Evolutionary conservation across 2,888 invertebrate genomes (phyloP), one percentile per base, ranked within the genome.

Genomic region (Tenthredo amoena): DNA sequence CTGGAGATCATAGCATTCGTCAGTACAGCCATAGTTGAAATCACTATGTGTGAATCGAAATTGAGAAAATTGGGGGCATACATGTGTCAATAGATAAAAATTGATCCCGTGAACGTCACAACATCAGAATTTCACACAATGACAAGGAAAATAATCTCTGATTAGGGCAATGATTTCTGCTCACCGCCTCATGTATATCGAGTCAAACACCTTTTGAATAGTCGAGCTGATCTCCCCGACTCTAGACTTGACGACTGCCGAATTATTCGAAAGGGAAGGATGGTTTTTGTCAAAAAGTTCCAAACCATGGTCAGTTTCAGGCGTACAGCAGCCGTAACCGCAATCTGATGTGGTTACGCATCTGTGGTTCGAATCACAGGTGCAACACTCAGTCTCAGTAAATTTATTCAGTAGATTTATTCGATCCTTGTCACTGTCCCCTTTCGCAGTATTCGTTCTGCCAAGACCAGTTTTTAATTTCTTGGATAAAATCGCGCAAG

Each of bases 151-250:
- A 77, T 6, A 55, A 55, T 31, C 50, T 55, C 31, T 18, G 55
- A 34, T 34, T 55, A n/a, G 15, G 9, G 31, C 40, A 55, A 40
- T n/a, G 34, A 34, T 40, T 34, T 26, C 15, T 37, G 84, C 86
- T 84, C 62, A 88, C 89, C 88, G 86, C 21, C 88, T 87, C 31
- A 81, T 79, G 76, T 88, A 83, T 31, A 89, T 88, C 65, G 87
- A 86, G 58, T 89, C 87, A 55, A 89, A 89, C 34, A 88, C 88
- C 82, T 89, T 85, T 37, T 86, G 85, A 62, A 89, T 88, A 2
- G 87, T 88, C 12, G 72, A 47, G 12, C 86, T 85, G 18, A 88
- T 87, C 72, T 89, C 87, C 2, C 85, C 87, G 85, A 88, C 84
- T 47, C 12, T 71, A 18, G 43, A 31, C 71, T 71, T 34, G 47